Evolutionary conservation across 30 jellyfish, hydroid and myxozoan genomes (phyloP), one percentile per base, ranked within the genome.

Genomic region (Cassiopea andromeda): DNA sequence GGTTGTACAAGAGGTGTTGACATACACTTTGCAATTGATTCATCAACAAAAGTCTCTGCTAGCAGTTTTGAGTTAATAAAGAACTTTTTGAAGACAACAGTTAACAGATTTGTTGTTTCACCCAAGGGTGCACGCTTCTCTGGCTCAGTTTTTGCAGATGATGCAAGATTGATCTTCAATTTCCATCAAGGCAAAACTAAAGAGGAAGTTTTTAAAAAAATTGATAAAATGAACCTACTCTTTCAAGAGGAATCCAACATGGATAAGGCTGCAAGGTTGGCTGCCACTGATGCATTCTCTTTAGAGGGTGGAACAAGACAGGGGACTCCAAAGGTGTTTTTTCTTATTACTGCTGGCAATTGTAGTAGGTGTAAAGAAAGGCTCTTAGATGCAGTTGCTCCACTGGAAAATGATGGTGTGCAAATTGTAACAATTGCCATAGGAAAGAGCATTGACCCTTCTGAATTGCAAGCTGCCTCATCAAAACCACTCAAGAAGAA

Each of bases 1-100:
- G 99, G 98, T 7, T 96, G 99, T 85, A 96, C 99, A 43, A 80
- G 83, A 47, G 93, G 94, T 17, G 90, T 96, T 72, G 99, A 96
- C 87, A 77, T 96, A 69, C 99, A 96, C 70, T 92, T 96, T 92
- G 99, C 99, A 38, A 59, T 96, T 88, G 98, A 96, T 77, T 91
- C 99, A 8, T 96, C 99, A 12, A 75, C 49, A 67, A 89, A 92
- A 47, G 78, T 96, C 43, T 86, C 93, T 9, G 78, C 82, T 9
- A 88, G 80, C 13, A 88, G 92, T 27, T 96, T 91, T 79, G 96
- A 84, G 49, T 60, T 87, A 77, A 43, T 96, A 84, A 89, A 75
- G 46, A 85, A 88, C 82, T 96, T 96, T 81, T 54, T 96, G 71
- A 72, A 82, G 70, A 95, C 97, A 46, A 71, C 89, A 15, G 96